A percentile compares a stretch with the other conserved stretches of the same genome.
Evolutionary conservation across 2,113 vertebrate species (phyloP).

Genomic region (Perca fluviatilis): DNA sequence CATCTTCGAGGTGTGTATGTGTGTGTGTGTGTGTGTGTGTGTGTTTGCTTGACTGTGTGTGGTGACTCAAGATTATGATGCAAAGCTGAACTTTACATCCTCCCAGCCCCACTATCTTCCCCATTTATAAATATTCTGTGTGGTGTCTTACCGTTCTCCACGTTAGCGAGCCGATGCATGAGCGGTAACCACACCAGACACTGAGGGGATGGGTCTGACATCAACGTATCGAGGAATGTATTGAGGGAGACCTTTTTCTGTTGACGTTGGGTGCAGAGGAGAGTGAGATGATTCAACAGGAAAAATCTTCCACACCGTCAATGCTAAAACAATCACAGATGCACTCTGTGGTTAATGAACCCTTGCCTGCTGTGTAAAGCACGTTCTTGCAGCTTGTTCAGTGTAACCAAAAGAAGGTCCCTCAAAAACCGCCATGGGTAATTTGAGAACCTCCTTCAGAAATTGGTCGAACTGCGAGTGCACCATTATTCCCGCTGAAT

Average conservation of each 20-base stretch:
- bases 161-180: conserved; percentile 97
- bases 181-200: conserved; percentile 99
- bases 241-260: conserved; percentile 99
- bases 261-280: conserved; percentile 53
- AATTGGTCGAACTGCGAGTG: conserved; percentile 95
- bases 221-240: conserved; percentile 96
- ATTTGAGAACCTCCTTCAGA: conserved; percentile 94
- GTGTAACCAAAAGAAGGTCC: conserved; percentile 98
- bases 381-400: conserved; percentile 93
- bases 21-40: too few species aligned
- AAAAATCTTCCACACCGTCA: background rate
- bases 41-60: conserved; percentile 20
- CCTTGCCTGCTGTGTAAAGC: conserved; percentile 95
- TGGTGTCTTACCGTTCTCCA: conserved; percentile 93
- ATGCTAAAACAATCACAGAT: conserved; percentile 18
- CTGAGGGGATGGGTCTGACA: conserved; percentile 98
- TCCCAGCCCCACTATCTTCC: background rate
- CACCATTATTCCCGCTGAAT: conserved; percentile 93
- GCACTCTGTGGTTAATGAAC: background rate
- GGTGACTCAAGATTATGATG: conserved; percentile 52
- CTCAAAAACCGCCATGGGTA: conserved; percentile 96
- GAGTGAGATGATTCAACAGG: conserved; percentile 17
- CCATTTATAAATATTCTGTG: conserved; percentile 10
- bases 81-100: conserved; percentile 60
- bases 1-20: conserved; percentile 5